phyloP scores from a whole-genome alignment of 2,113 vertebrate genomes.

The Dicrurus megarhynchus region DNA sequence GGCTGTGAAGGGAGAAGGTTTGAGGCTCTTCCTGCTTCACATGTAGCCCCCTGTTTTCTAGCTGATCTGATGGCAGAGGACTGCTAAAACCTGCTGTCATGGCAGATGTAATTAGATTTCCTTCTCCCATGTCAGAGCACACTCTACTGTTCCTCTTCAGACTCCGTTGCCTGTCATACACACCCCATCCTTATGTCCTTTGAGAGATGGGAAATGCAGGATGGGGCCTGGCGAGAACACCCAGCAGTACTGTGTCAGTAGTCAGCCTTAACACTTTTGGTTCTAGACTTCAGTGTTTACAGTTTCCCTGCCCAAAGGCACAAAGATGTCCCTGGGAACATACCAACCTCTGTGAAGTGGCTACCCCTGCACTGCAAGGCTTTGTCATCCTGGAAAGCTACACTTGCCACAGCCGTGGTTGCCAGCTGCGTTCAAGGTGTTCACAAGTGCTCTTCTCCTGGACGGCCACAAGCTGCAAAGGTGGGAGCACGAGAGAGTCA shows the following conservation, averaged over 20 bases:
- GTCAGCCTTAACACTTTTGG: not conserved
- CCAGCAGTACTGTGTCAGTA: not conserved
- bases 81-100: not conserved
- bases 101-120: not conserved
- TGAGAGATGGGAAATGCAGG: not conserved
- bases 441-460: not conserved
- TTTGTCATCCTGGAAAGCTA: not conserved
- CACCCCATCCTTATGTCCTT: not conserved
- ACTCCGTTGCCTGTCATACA: not conserved
- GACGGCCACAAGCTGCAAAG: not conserved
- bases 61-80: not conserved
- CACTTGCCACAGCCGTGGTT: fast-evolving
- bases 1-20: not conserved
- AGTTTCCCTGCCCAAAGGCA: not conserved
- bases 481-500: not conserved
- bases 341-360: not conserved
- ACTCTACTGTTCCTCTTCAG: not conserved
- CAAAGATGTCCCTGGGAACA: not conserved
- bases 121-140: not conserved
- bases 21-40: not conserved
- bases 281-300: not conserved
- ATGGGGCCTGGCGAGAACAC: not conserved
- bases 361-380: not conserved
- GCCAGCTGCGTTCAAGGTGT: not conserved
- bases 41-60: not conserved